Evolutionary conservation across 2,888 invertebrate genomes (phyloP).

Genomic region (Macropis europaea): DNA sequence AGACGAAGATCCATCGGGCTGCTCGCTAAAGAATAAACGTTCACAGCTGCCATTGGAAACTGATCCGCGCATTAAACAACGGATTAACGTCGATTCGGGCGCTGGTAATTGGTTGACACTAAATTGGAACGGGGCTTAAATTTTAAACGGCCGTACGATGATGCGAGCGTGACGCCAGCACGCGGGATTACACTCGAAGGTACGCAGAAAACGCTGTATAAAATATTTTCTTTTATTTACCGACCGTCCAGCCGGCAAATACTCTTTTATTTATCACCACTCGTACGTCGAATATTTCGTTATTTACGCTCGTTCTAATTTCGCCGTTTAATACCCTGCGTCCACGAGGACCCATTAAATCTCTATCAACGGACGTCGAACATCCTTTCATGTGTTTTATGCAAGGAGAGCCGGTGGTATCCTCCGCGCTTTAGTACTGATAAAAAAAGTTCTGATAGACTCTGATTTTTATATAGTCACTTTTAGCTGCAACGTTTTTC

Average conservation of each 20-base stretch:
- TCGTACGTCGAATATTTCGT: conserved; percentile 28
- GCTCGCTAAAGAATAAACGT: conserved; percentile 34
- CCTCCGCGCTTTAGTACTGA: too few species aligned
- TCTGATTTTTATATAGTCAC: too few species aligned
- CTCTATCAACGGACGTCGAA: not conserved
- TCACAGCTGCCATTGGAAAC: conserved; percentile 50
- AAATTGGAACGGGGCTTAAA: conserved; percentile 53
- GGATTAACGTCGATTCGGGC: conserved; percentile 55
- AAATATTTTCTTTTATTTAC: conserved; percentile 51
- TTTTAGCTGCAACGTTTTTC: too few species aligned
- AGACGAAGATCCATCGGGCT: too few species aligned
- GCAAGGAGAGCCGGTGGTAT: too few species aligned
- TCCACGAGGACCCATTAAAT: not conserved
- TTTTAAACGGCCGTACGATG: conserved; percentile 48
- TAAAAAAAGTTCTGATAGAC: too few species aligned
- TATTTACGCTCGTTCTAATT: conserved; percentile 26
- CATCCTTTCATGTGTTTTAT: too few species aligned
- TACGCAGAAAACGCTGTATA: not conserved
- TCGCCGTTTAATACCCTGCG: not conserved
- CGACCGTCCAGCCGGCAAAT: not conserved
- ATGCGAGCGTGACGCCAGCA: conserved; percentile 23
- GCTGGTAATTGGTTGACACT: conserved; percentile 56
- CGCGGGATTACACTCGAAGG: conserved; percentile 36
- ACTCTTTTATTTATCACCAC: conserved; percentile 36
- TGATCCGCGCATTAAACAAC: conserved; percentile 59